Evolutionary conservation across 2,113 vertebrate species (phyloP), one percentile per base, ranked within the genome.

Genomic region (Mormyrus lacerda): DNA sequence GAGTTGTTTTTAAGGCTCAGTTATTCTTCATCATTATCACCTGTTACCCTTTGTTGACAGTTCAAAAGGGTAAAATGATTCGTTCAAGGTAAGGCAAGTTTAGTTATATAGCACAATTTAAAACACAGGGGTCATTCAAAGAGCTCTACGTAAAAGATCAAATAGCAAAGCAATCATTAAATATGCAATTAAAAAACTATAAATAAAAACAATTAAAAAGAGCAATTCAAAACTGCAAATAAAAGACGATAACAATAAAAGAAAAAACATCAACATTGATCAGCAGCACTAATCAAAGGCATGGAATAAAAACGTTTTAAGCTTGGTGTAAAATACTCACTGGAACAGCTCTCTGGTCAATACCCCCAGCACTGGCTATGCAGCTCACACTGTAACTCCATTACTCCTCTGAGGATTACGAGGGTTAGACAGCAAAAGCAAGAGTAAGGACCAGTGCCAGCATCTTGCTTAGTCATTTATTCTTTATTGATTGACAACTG

Each of bases 401-500:
- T 13, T 13, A 39, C 73, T 79, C 73, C 31, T 42, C 73, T 42
- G 73, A 42, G 73, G 73, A 39, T 35, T 79, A 19, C 39, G 3
- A 31, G 61, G 27, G 61, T 69, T 69, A 39, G 13, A 79, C 17
- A 5, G 35, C 42, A 79, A 79, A 19, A 42, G 35, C 31, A 7
- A 79, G 69, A 39, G 15, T 42, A 8, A 39, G 17, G 17, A 42
- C 17, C 73, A 3, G 0, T 39, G 35, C 69, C 31, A 42, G 17
- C 35, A 42, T 39, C 39, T 19, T 15, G 13, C 35, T 79, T 42
- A 42, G 73, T 79, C 73, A 79, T 76, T 76, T 76, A 15, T 42
- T 42, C 31, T 79, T 79, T 79, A 79, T 79, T 79, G 73, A 79
- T 79, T 79, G 73, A 42, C 73, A 79, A 79, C 17, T 79, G 73